Evolutionary conservation across 2,113 vertebrate genomes (phyloP).

Genomic region (Oceanodroma tethys): DNA sequence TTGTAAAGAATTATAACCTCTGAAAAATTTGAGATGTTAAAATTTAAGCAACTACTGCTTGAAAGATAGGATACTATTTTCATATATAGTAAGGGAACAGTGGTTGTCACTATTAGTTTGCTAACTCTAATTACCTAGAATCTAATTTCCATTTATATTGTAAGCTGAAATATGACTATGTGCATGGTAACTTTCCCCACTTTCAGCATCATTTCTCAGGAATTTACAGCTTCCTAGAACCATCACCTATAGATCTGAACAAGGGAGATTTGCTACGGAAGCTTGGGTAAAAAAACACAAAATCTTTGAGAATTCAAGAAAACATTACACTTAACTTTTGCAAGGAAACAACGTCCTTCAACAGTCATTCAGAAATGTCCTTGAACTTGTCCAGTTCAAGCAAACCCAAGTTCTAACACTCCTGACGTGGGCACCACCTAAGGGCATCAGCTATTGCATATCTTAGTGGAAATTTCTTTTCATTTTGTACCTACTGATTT

Average conservation of each 20-base stretch:
- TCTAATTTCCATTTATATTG: background rate
- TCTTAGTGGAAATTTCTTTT: background rate
- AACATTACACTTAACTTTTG: background rate
- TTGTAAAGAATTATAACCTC: background rate
- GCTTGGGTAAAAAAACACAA: background rate
- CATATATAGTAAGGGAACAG: background rate
- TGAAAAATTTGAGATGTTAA: background rate
- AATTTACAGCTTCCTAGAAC: background rate
- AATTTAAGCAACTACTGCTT: background rate
- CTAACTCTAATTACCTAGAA: background rate
- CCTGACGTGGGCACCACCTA: accelerated
- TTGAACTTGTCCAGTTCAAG: background rate
- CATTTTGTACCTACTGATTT: background rate
- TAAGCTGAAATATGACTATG: background rate
- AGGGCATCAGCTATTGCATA: background rate
- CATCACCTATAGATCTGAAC: background rate
- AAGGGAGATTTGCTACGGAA: background rate
- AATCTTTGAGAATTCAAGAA: background rate
- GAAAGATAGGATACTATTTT: background rate
- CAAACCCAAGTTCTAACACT: background rate
- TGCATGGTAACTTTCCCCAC: background rate
- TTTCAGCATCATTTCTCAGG: background rate
- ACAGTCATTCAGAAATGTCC: background rate
- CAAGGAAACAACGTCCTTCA: accelerated
- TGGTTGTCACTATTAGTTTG: background rate